phyloP scores from a whole-genome alignment of 2,888 invertebrate species.

The Gnatocerus cornutus region DNA sequence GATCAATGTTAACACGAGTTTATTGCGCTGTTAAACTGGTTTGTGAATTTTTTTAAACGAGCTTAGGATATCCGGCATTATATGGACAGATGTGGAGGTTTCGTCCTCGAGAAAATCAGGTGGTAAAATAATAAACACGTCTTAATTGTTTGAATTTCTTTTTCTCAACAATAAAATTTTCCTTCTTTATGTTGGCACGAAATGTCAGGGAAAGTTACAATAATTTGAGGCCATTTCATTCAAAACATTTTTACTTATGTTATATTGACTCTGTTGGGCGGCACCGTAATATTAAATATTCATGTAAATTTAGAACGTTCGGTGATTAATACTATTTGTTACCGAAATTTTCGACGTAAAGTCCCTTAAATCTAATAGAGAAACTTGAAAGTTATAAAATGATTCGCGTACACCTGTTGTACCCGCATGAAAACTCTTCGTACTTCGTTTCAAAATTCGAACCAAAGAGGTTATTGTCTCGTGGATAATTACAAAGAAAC shows the following conservation, averaged over 20 bases:
- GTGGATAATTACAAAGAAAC: no score
- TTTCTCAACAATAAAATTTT: not conserved
- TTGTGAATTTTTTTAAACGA: slow-evolving; percentile 21
- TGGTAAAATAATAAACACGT: no score
- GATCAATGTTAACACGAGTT: slow-evolving; percentile 5
- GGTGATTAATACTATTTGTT: not conserved
- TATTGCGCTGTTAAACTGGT: slow-evolving; percentile 31
- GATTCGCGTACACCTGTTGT: no score
- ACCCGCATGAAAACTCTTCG: no score
- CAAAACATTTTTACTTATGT: not conserved
- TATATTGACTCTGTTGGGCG: not conserved
- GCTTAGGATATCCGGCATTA: slow-evolving; percentile 34
- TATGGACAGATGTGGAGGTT: slow-evolving; percentile 8
- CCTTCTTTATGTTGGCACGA: not conserved
- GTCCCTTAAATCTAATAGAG: no score
- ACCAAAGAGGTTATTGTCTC: no score
- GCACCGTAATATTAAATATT: not conserved
- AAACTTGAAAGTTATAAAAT: no score
- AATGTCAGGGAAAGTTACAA: not conserved
- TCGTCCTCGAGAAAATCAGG: no score
- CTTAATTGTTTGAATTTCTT: not conserved
- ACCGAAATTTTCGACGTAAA: no score
- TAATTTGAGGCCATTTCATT: not conserved
- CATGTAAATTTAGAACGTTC: not conserved
- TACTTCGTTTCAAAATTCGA: no score